A percentile compares a stretch with the other conserved stretches of the same genome.
phyloP scores from a whole-genome alignment of 2,888 invertebrate species.

The Zelleria hepariella region DNA sequence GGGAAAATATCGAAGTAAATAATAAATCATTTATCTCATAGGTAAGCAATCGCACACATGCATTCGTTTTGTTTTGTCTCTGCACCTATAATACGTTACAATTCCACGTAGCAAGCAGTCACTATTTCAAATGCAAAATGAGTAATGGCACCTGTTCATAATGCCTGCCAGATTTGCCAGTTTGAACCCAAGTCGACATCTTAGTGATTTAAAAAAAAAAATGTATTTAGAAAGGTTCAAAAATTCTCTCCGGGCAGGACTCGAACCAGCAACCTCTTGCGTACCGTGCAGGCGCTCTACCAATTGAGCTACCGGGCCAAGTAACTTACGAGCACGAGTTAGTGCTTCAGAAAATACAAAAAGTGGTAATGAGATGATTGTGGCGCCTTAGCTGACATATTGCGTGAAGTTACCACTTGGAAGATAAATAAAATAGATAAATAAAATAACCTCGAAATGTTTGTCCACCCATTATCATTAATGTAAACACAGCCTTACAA shows the following conservation, averaged over 20 bases:
- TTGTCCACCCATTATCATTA: no score
- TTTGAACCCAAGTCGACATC: neutral
- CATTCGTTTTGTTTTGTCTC: neutral
- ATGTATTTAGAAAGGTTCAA: neutral
- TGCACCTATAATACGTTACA: neutral
- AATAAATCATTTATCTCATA: neutral
- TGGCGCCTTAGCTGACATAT: neutral
- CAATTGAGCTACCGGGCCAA: no score
- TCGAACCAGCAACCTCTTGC: neutral
- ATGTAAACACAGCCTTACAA: no score
- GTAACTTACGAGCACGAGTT: no score
- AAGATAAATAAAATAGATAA: neutral
- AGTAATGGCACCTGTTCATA: slow-evolving; percentile 51
- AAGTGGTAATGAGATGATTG: neutral
- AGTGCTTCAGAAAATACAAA: no score
- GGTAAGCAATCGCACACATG: neutral
- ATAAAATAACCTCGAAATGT: no score
- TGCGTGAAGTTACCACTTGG: neutral
- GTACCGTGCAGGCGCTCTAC: no score
- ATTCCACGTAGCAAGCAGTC: slow-evolving; percentile 22
- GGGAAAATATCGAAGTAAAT: no score
- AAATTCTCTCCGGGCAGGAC: neutral
- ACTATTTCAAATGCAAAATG: slow-evolving; percentile 41
- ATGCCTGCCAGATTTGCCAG: slow-evolving; percentile 31
- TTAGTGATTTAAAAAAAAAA: neutral